Conservation (phyloP, 2,113 vertebrate species). For the rabbit (Oryctolagus cuniculus) region DNA sequence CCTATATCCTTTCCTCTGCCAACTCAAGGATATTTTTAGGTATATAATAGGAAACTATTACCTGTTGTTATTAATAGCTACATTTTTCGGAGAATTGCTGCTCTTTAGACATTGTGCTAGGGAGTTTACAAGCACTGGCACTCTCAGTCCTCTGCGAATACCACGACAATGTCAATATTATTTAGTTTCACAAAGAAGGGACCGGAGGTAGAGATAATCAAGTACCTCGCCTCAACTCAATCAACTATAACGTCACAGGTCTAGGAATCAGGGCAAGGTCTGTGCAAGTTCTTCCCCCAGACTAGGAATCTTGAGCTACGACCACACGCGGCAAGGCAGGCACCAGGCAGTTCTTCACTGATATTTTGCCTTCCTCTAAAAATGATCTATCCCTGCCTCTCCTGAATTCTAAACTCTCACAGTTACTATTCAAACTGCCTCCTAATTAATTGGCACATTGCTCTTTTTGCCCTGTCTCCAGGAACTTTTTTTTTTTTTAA, state of each 20-base stretch:
- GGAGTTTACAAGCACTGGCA: neutral
- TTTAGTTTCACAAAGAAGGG: slow-evolving; percentile 13
- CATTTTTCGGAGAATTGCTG: neutral
- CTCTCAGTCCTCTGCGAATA: slow-evolving; percentile 31
- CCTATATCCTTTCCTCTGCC: neutral
- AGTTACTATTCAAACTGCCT: neutral
- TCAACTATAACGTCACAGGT: neutral
- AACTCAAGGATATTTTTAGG: neutral
- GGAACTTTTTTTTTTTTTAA: neutral
- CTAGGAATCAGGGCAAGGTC: neutral
- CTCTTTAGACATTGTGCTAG: neutral
- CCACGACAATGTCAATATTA: neutral
- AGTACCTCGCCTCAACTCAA: neutral
- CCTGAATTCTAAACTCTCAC: neutral
- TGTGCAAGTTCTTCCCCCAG: neutral
- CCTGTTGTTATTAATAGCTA: neutral
- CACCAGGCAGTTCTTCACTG: neutral
- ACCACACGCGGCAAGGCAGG: neutral
- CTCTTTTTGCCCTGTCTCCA: neutral
- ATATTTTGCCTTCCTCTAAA: neutral
- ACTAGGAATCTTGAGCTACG: neutral
- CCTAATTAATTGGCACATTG: neutral
- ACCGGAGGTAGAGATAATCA: neutral
- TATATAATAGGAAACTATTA: neutral
- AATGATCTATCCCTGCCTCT: neutral